Conservation (phyloP, 2,888 invertebrate genomes). For the Tachystola acroxantha region DNA sequence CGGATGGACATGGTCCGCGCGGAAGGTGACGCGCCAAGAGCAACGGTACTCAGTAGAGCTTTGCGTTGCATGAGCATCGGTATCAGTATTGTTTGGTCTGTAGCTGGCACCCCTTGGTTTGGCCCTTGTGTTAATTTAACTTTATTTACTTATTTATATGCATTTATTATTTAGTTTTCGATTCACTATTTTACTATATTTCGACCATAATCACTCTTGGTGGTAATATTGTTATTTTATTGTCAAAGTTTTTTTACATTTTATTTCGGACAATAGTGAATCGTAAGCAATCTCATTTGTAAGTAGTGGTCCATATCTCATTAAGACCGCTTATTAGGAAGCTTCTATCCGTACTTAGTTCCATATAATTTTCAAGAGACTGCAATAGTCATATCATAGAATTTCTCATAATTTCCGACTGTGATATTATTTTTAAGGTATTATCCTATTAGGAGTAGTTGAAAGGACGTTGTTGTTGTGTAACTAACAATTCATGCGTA, state of each 20-base stretch:
- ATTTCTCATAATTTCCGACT: slow-evolving; percentile 48
- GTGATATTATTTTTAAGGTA: slow-evolving; percentile 67
- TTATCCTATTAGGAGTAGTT: slow-evolving; percentile 27
- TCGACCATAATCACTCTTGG: too few species aligned
- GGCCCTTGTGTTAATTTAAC: slow-evolving; percentile 61
- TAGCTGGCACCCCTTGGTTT: slow-evolving; percentile 77
- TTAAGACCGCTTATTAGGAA: slow-evolving; percentile 33
- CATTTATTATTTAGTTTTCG: slow-evolving; percentile 26
- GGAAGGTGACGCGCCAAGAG: slow-evolving; percentile 39
- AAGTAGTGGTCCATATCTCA: slow-evolving; percentile 32
- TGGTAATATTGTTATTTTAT: too few species aligned
- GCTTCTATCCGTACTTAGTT: slow-evolving; percentile 31
- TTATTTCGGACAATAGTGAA: slow-evolving; percentile 23
- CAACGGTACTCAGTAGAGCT: slow-evolving; percentile 57
- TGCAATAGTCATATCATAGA: slow-evolving; percentile 49
- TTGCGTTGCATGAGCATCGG: slow-evolving; percentile 63
- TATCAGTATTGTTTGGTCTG: slow-evolving; percentile 54
- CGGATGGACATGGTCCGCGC: not conserved
- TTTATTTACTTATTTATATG: slow-evolving; percentile 28
- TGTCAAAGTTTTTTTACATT: slow-evolving; percentile 16
- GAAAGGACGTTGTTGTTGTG: slow-evolving; percentile 23
- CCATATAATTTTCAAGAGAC: slow-evolving; percentile 43
- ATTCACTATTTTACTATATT: slow-evolving; percentile 27
- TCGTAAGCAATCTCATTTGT: slow-evolving; percentile 23
- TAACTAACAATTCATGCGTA: slow-evolving; percentile 30